phyloP scores from a whole-genome alignment of 2,797 vertebrate species.

The Arnoldichthys spilopterus region DNA sequence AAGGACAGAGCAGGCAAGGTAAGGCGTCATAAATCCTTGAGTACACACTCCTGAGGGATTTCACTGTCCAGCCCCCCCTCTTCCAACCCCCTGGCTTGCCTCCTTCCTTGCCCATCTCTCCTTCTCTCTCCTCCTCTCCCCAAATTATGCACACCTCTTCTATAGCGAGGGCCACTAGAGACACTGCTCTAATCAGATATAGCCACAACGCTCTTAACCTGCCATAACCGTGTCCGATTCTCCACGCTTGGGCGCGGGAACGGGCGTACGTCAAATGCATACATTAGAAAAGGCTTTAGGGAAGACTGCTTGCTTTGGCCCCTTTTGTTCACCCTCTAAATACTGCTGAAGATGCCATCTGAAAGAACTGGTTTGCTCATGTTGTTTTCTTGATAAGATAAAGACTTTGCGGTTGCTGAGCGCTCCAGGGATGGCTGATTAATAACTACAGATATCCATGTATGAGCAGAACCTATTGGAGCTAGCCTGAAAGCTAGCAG shows the following conservation, averaged over 20 bases:
- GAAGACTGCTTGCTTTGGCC: slow-evolving; percentile 39
- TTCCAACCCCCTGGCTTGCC: slow-evolving; percentile 22
- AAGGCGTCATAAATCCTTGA: slow-evolving; percentile 59
- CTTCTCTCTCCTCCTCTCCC: not conserved
- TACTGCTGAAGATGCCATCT: slow-evolving; percentile 41
- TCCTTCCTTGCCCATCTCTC: not conserved
- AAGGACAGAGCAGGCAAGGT: slow-evolving; percentile 53
- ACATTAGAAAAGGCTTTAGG: slow-evolving; percentile 28
- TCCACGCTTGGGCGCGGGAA: slow-evolving; percentile 45
- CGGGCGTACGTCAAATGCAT: slow-evolving; percentile 13
- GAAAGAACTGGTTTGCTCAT: slow-evolving; percentile 28
- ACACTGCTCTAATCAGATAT: slow-evolving; percentile 42
- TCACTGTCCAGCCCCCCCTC: slow-evolving; percentile 34
- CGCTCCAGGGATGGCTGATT: slow-evolving; percentile 63
- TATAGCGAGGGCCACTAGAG: slow-evolving; percentile 34
- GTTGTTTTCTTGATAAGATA: slow-evolving; percentile 38
- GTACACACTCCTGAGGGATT: slow-evolving; percentile 50
- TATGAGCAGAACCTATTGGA: slow-evolving; percentile 55
- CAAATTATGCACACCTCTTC: slow-evolving; percentile 45
- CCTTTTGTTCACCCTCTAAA: slow-evolving; percentile 42
- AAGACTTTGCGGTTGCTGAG: slow-evolving; percentile 44
- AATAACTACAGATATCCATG: slow-evolving; percentile 70
- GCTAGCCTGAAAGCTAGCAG: slow-evolving; percentile 55
- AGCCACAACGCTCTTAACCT: slow-evolving; percentile 43
- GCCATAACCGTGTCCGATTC: slow-evolving; percentile 53